Evolutionary conservation across 2,797 vertebrate species (phyloP).

Genomic region (Knipowitschia caucasica): DNA sequence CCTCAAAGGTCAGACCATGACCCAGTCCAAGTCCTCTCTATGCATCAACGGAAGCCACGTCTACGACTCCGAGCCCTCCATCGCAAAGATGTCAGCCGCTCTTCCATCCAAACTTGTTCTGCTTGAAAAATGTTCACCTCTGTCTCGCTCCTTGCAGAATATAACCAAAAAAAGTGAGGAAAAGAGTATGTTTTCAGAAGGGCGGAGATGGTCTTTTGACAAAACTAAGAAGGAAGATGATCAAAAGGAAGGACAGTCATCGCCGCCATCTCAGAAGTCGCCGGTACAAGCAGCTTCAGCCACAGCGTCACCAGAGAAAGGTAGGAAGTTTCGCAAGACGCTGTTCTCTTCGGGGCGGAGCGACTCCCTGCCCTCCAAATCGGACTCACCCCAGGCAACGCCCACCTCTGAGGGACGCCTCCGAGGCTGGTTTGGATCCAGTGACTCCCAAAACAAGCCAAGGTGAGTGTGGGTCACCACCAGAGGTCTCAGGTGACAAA

Average conservation of each 20-base stretch:
- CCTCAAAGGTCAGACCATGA: slow-evolving; percentile 77
- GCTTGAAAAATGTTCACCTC: slow-evolving; percentile 74
- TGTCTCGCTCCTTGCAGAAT: slow-evolving; percentile 79
- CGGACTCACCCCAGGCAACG: slow-evolving; percentile 34
- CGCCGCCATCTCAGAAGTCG: slow-evolving; percentile 50
- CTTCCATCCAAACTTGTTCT: slow-evolving; percentile 73
- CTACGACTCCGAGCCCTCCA: slow-evolving; percentile 77
- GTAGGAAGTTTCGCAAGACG: slow-evolving; percentile 74
- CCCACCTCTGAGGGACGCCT: slow-evolving; percentile 75
- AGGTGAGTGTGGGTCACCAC: slow-evolving; percentile 79
- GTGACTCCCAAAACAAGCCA: slow-evolving; percentile 87
- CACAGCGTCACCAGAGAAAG: slow-evolving; percentile 54
- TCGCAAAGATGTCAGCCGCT: slow-evolving; percentile 42
- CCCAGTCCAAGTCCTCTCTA: slow-evolving; percentile 84
- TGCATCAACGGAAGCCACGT: slow-evolving; percentile 96
- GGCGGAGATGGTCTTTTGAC: slow-evolving; percentile 77
- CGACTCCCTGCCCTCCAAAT: slow-evolving; percentile 68
- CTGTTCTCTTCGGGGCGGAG: slow-evolving; percentile 84
- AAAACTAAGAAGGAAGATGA: slow-evolving; percentile 74
- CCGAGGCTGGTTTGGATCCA: slow-evolving; percentile 85
- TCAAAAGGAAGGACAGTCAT: slow-evolving; percentile 55
- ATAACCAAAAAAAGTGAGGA: slow-evolving; percentile 75
- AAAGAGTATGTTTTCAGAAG: slow-evolving; percentile 53
- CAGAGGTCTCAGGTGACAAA: slow-evolving; percentile 21
- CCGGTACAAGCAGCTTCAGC: slow-evolving; percentile 45